Base-by-base conservation (phyloP, 2,113 vertebrate genomes). In the Aleadryas rufinucha region DNA sequence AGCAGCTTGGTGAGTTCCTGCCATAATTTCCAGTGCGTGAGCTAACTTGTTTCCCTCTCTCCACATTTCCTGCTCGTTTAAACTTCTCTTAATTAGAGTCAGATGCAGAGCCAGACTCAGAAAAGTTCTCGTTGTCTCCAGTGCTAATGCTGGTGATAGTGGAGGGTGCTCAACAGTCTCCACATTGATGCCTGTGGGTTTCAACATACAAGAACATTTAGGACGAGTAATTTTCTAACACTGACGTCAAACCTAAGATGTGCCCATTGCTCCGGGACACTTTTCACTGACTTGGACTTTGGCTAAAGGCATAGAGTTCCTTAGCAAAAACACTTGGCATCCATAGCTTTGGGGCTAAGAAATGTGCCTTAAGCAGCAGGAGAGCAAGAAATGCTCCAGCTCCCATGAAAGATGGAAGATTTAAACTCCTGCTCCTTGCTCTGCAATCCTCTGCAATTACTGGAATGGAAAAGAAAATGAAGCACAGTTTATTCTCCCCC, bases 371-470 rank as follows among this genome's bases (percentile, higher is more conserved):
- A 60, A 75, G 61, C 65, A 93, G 86, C 60, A 92, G 64, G 52
- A 86, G 44, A 81, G 16, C n/a, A 87, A 69, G 61, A 93, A 90
- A 84, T 42, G 15, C 41, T 90, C 49, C 90, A 84, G 65, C 49
- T 87, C 80, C 69, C 75, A 69, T 17, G 76, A 61, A 92, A 92
- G 42, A 77, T 8, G 2, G 18, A 57, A 84, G 57, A 95, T 57
- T 89, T 90, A 92, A 93, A 90, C 68, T 81, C 72, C 80, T 65
- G 69, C 41, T 90, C 64, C 83, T 86, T 75, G 72, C 37, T 93
- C 80, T 82, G 86, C 80, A 92, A 84, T 68, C 76, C 77, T 61
- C 72, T 76, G 86, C 85, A 94, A 94, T 92, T 94, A 94, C 60
- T 53, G 90, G 74, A 87, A 90, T 24, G 69, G 30, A 81, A 82